Base-by-base conservation (phyloP, 2,888 invertebrate species). In the Morinoia aosen region DNA sequence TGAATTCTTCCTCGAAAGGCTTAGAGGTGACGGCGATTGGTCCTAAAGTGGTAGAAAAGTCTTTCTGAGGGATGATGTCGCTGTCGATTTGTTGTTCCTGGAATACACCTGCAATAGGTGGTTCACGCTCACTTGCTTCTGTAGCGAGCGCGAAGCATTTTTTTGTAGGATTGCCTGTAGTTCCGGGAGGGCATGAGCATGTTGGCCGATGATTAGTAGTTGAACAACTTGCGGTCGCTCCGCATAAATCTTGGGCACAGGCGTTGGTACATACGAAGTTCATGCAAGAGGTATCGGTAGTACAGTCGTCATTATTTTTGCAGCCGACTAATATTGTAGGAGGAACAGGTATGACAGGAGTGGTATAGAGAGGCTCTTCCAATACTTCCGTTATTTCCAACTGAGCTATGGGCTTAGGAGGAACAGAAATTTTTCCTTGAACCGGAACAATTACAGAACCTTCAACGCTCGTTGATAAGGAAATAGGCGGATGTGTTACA, bases 111-210 rank as follows among this genome's bases (percentile, higher is more conserved):
- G 91, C n/a, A 33, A 95, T 39, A 11, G 95, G 95, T 48, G 56
- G 48, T 40, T 94, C 58, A 12, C 93, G 95, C 40, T 40, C 61
- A 88, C 58, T 76, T 58, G 61, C 64, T 88, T 95, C 93, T 40
- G 95, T 91, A 48, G 95, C 91, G 19, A 96, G 16, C 58, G 95
- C 96, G 25, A 95, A 93, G 94, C 96, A 97, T 88, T 95, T 96
- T 39, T 96, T 94, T 40, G 96, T 96, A 91, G 99, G 98, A 98
- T 99, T 98, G 19, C 99, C 99, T 90, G 98, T 98, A 97, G 98
- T 99, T 97, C 99, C 99, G 97, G 98, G 98, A 97, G 98, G 98
- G 97, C 99, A 99, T 96, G 98, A 98, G 97, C 99, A 99, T 97
- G 98, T 98, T 88, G 99, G 98, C 97, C 98, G 98, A 97, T 99